Base-by-base conservation (phyloP, 2,888 invertebrate species). In the Hydropsyche betteni region DNA sequence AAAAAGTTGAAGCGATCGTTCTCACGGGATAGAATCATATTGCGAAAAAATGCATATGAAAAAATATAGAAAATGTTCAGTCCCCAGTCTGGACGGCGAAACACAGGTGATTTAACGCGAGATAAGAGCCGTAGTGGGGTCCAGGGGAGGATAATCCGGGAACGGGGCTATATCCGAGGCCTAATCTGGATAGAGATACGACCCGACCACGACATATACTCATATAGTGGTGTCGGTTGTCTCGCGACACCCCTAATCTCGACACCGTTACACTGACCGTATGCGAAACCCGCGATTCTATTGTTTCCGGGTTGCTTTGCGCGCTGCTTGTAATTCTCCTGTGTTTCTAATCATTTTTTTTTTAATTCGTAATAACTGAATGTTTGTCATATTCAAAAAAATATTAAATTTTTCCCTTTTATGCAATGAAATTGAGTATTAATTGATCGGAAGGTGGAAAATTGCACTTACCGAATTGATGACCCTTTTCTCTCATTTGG, bases 81-180 rank as follows among this genome's bases (percentile, higher is more conserved):
- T 44, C 7, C 44, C 10, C 10, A 8, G 10, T 44, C 6, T 44
- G 44, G 44, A 44, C 6, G 50, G 50, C 50, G 16, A 36, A 68
- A 69, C 44, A 69, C 69, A 36, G 69, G 69, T 69, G 69, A 69
- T 69, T 69, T 69, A 69, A 16, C 69, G 33, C 69, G 44, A 69
- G 69, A 69, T 69, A 69, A 69, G 50, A 14, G 12, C 33, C 51
- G 44, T 50, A 10, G 8, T 50, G 68, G 69, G 50, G 69, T 24
- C 69, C 69, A 69, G 44, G 50, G 69, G 44, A n/a, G 69, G 50
- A 50, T 69, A 69, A 69, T 34, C 68, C 68, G 24, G 69, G 69
- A 24, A 50, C 69, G 69, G 69, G 51, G 50, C 14, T 50, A 24
- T 69, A 50, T 69, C 69, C 69, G 44, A 14, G 24, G 16, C 44